A percentile compares a stretch with the other conserved stretches of the same genome.
These are phyloP conservation scores for Pseudeuparius sepicola DNA, from an alignment of 2,888 invertebrate genomes.

Conservation along the genomic window DNA sequence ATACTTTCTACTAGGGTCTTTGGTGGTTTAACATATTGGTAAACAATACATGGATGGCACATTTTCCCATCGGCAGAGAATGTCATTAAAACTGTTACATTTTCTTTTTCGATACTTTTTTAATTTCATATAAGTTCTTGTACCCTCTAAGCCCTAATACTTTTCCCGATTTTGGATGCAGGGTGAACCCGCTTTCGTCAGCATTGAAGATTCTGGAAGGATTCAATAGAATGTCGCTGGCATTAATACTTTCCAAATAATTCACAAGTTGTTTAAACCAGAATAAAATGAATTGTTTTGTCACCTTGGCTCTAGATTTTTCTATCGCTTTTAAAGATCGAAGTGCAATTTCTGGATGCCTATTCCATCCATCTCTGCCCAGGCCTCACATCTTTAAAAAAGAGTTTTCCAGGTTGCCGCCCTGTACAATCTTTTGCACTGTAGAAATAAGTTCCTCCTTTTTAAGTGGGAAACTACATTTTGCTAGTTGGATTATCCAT, in stretches of 20 bases:
- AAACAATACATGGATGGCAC: constrained; percentile 23
- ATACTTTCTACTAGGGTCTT: constrained; percentile 17
- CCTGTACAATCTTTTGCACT: constrained; percentile 23
- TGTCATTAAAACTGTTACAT: constrained; percentile 29
- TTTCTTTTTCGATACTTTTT: constrained; percentile 27
- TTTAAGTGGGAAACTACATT: too few relatives aligned
- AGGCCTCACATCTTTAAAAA: constrained; percentile 17
- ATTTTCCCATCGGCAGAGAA: constrained; percentile 28
- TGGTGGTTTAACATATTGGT: constrained; percentile 20
- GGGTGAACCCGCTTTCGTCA: constrained; percentile 31
- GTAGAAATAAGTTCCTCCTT: too few relatives aligned
- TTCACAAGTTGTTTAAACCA: constrained; percentile 22
- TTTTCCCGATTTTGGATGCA: constrained; percentile 30
- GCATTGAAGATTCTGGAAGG: constrained; percentile 30
- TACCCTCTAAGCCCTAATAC: constrained; percentile 17
- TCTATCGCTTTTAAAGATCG: constrained; percentile 18
- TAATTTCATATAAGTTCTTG: constrained; percentile 28
- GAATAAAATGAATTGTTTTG: constrained; percentile 19
- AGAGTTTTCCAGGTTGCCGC: constrained; percentile 11
- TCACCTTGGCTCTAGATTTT: constrained; percentile 18
- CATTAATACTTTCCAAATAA: constrained; percentile 11
- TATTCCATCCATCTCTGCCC: constrained; percentile 19
- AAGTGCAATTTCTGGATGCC: constrained; percentile 15
- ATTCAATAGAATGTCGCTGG: constrained; percentile 17
- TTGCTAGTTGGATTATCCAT: constrained; percentile 26